Base-by-base conservation (phyloP, 1,140 invertebrate species). In the Proales similis region DNA sequence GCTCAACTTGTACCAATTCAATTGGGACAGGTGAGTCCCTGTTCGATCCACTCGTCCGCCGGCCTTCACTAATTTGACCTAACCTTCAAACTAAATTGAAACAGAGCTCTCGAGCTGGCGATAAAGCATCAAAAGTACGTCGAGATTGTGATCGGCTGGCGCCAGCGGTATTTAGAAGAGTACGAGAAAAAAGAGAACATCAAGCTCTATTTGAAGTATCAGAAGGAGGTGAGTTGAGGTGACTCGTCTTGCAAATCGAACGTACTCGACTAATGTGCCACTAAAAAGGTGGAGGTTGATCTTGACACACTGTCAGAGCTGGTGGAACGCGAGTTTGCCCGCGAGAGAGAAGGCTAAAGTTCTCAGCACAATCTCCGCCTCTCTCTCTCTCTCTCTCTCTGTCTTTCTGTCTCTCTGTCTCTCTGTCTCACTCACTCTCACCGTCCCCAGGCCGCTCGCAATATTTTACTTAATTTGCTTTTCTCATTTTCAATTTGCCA, bases 61-160 rank as follows among this genome's bases (percentile, higher is more conserved):
- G 9, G 9, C 11, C 11, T 7, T 22, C 7, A 62, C 22, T 14
- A 20, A 5, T 33, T 7, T 20, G 9, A 20, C 17, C 20, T 62
- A 36, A 29, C 42, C 27, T 17, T 19, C 9, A 5, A 38, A 22
- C 20, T 30, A 29, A 12, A 61, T 32, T 65, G 49, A 74, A 73
- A 46, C 65, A 86, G 86, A 70, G 88, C 89, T 1, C 73, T 92
- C 22, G 88, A 92, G 67, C 76, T 93, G 33, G 86, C 87, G 0
- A 74, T 85, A 1, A 88, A 88, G 67, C 81, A 89, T 72, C 84
- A 86, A 67, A 81, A 79, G 12, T 81, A 87, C 67, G 70, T 90
- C 5, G 85, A 88, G 49, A 82, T 83, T 36, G 86, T 92, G 6
- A 69, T 90, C 9, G 81, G 82, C n/a, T 79, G 84, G 64, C 79